These are phyloP conservation scores for Sebastes goodei DNA, from an alignment of 2,797 vertebrate genomes.

Conservation along the genomic window DNA sequence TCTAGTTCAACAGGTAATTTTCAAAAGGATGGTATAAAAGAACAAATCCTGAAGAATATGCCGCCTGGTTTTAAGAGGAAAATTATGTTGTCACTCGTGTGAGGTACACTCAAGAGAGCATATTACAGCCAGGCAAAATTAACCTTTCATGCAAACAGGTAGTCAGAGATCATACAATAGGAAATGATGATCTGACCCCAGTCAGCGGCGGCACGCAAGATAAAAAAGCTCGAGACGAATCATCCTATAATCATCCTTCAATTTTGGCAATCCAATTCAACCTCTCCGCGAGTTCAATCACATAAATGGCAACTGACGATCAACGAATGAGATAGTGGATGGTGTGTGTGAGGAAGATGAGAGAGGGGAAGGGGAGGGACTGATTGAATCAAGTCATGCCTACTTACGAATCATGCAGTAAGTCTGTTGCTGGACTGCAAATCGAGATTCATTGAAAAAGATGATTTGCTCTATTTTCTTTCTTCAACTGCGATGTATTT, in stretches of 20 bases:
- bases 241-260: slow-evolving; percentile 39
- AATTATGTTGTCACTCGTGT: not conserved
- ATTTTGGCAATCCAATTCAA: slow-evolving; percentile 50
- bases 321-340: slow-evolving; percentile 54
- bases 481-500: not conserved
- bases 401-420: slow-evolving; percentile 32
- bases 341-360: slow-evolving; percentile 1
- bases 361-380: not conserved
- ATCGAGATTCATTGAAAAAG: slow-evolving; percentile 41
- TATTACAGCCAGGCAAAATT: not conserved
- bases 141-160: slow-evolving; percentile 31
- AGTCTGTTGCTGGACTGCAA: slow-evolving; percentile 34
- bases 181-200: slow-evolving; percentile 38
- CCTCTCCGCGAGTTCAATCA: slow-evolving; percentile 37
- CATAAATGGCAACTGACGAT: slow-evolving; percentile 50
- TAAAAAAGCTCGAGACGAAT: slow-evolving; percentile 36
- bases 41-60: not conserved
- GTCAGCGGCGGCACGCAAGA: not conserved
- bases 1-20: not conserved
- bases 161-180: slow-evolving; percentile 27
- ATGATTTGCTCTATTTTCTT: slow-evolving; percentile 38
- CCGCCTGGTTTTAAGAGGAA: not conserved
- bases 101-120: not conserved
- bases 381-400: slow-evolving; percentile 53
- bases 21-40: not conserved